Conservation (phyloP, 1,140 invertebrate genomes). For the Drosophila seguyi region DNA sequence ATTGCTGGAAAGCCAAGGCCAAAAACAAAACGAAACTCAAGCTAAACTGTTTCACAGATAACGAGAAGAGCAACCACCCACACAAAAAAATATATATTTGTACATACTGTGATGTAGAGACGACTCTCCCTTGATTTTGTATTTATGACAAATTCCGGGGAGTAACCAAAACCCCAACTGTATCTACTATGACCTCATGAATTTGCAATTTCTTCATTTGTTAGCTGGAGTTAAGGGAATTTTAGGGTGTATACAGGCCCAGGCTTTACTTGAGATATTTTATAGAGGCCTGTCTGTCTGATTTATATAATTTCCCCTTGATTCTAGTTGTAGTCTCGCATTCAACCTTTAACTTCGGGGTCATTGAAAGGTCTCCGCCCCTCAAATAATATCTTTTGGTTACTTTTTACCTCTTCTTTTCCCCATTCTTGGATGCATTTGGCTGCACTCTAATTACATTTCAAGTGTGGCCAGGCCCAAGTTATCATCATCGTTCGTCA, state of each 20-base stretch:
- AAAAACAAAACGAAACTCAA: slow-evolving; percentile 15
- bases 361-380: not conserved
- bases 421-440: slow-evolving; percentile 45
- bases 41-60: slow-evolving; percentile 9
- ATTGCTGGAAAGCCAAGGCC: slow-evolving; percentile 1
- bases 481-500: slow-evolving; percentile 41
- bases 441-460: slow-evolving; percentile 75
- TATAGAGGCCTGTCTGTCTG: not conserved
- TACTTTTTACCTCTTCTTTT: not conserved
- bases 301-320: not conserved
- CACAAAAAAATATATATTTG: not conserved
- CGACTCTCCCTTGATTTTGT: slow-evolving; percentile 2
- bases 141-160: slow-evolving; percentile 27
- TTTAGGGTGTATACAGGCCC: not conserved
- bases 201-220: slow-evolving; percentile 35
- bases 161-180: slow-evolving; percentile 1
- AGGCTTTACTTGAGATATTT: too few species aligned
- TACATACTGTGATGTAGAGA: not conserved
- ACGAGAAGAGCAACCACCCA: slow-evolving; percentile 1
- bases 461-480: slow-evolving; percentile 62
- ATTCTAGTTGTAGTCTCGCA: not conserved
- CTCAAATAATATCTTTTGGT: not conserved
- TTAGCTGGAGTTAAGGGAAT: slow-evolving; percentile 3
- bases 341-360: not conserved
- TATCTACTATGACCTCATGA: not conserved